Base-by-base conservation (phyloP, 2,113 vertebrate species). In the Mesoclemmys tuberculata region DNA sequence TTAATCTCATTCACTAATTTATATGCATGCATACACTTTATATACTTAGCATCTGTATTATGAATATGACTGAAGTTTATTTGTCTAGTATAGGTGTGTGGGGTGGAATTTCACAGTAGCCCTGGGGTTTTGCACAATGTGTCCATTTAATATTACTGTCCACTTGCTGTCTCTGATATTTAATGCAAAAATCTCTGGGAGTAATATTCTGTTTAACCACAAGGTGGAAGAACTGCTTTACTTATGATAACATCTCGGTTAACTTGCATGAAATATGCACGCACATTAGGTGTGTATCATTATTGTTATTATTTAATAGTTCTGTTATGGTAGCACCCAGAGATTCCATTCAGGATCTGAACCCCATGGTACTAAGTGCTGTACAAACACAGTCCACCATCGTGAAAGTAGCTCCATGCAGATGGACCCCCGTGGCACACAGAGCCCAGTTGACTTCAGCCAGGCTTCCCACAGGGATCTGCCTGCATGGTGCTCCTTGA, bases 181-280 rank as follows among this genome's bases (percentile, higher is more conserved):
- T 31, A 84, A 29, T 27, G 74, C 27, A 26, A 54, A 16, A 48
- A 16, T 38, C 13, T 44, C 88, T 88, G 64, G 80, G n/a, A 80
- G 94, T 4, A 94, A 64, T 87, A 90, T 91, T 51, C 80, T 80
- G 68, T 82, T 90, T 54, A 88, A 84, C 97, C 97, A 98, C 97
- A 94, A 97, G 97, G 96, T 96, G 97, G 97, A 91, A 95, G 92
- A 96, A 1, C 95, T 96, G 97, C 89, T 93, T 96, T 86, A 90
- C 90, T 95, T 96, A 90, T 68, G 61, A 24, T 58, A 74, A 91
- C 56, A 19, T 12, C 77, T 88, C 90, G 14, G 49, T 84, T 56
- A 75, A 87, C 49, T n/a, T 61, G 68, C 24, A 27, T 27, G 81
- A 74, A 74, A 61, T 1, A n/a, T 18, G 6, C 49, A 35, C 27